A percentile compares a stretch with the other conserved stretches of the same genome.
Conservation (phyloP, 2,113 vertebrate species). For the Seriola rivoliana region DNA sequence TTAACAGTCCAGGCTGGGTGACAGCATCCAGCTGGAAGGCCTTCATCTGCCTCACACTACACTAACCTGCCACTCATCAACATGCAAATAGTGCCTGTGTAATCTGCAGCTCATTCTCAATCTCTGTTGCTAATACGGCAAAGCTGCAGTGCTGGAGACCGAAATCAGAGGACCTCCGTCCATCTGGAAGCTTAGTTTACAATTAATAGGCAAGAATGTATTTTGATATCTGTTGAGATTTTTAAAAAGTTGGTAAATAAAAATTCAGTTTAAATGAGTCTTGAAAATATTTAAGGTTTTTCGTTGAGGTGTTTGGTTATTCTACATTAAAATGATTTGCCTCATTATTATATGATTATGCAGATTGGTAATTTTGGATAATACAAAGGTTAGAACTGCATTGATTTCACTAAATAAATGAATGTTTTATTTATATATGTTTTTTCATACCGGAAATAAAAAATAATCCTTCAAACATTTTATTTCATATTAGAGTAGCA, state of each 20-base stretch:
- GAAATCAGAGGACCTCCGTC: not conserved
- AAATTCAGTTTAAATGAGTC: too few species aligned
- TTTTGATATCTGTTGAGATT: not conserved
- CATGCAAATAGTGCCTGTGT: not conserved
- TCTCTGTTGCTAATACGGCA: not conserved
- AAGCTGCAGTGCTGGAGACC: conserved; percentile 12
- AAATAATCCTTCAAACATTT: too few species aligned
- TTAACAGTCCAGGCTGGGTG: conserved; percentile 15
- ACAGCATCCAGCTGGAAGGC: conserved; percentile 67
- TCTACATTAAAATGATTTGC: not conserved
- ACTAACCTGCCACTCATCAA: conserved; percentile 54
- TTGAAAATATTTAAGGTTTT: not conserved
- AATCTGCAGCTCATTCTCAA: not conserved
- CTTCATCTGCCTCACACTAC: conserved; percentile 61
- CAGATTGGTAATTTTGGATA: not conserved
- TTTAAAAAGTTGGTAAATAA: too few species aligned
- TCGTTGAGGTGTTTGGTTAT: too few species aligned
- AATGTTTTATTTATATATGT: not conserved
- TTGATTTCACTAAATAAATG: not conserved
- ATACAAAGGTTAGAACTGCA: not conserved
- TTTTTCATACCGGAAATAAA: not conserved
- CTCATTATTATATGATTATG: not conserved
- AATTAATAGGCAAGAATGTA: not conserved
- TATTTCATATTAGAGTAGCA: not conserved
- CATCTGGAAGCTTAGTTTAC: conserved; percentile 22